Conservation (phyloP, 2,888 invertebrate species). For the Leptinotarsa tumamoca region DNA sequence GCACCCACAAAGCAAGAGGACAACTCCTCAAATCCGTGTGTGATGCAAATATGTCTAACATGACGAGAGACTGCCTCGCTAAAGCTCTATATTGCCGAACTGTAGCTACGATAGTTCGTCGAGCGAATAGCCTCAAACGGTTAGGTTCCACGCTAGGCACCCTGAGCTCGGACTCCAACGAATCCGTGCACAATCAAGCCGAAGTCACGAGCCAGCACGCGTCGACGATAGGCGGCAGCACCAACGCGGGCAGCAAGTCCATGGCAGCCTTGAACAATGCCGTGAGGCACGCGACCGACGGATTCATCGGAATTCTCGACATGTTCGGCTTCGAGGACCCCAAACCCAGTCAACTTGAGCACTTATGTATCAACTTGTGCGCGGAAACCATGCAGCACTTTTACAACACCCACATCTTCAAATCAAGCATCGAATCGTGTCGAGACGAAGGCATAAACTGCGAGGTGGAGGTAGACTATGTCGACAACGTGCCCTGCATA, state of each 20-base stretch:
- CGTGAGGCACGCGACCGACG: conserved; percentile 92
- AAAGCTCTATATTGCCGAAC: conserved; percentile 95
- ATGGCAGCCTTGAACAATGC: conserved; percentile 94
- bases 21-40: conserved; percentile 85
- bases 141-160: conserved; percentile 85
- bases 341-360: conserved; percentile 90
- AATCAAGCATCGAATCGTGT: conserved; percentile 92
- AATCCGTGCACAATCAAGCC: conserved; percentile 89
- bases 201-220: conserved; percentile 89
- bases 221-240: conserved; percentile 78
- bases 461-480: conserved; percentile 92
- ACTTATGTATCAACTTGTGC: conserved; percentile 93
- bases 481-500: conserved; percentile 95
- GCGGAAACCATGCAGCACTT: conserved; percentile 98
- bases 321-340: conserved; percentile 98
- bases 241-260: conserved; percentile 85
- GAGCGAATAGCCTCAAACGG: conserved; percentile 91
- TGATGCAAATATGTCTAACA: conserved; percentile 87
- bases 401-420: conserved; percentile 97
- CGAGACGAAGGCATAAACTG: conserved; percentile 92
- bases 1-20: conserved; percentile 83
- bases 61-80: conserved; percentile 89
- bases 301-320: conserved; percentile 94
- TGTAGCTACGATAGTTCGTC: conserved; percentile 91
- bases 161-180: conserved; percentile 91